Evolutionary conservation across 2,797 vertebrate genomes (phyloP).

Genomic region (Spheniscus humboldti): DNA sequence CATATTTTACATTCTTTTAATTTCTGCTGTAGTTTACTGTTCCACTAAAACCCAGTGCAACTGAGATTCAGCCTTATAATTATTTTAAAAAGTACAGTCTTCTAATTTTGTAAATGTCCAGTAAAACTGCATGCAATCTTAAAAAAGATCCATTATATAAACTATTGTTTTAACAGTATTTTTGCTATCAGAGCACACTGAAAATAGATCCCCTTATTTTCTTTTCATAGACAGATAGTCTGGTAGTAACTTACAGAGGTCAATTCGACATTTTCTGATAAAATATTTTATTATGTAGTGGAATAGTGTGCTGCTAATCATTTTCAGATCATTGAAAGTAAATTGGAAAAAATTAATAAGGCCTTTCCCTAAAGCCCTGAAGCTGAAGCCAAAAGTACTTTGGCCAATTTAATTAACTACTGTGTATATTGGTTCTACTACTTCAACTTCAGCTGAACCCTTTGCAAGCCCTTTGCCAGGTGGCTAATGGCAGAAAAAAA

Average conservation of each 20-base stretch:
- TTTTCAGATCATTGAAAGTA: background rate
- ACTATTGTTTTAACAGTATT: background rate
- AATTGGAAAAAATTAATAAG: background rate
- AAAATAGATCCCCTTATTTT: background rate
- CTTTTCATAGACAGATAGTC: background rate
- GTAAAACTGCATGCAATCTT: background rate
- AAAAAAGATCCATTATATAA: background rate
- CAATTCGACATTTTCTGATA: background rate
- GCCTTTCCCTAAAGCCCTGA: background rate
- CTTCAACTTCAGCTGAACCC: background rate
- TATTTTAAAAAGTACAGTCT: background rate
- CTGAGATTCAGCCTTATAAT: background rate
- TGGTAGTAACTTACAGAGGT: background rate
- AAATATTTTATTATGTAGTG: background rate
- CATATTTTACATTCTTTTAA: background rate
- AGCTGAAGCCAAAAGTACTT: background rate
- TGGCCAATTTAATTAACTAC: background rate
- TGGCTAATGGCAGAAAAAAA: background rate
- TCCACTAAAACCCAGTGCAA: background rate
- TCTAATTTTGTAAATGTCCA: background rate
- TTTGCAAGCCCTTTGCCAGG: background rate
- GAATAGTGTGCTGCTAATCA: background rate
- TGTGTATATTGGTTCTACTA: background rate
- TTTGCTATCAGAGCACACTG: background rate
- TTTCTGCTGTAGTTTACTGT: background rate